A percentile compares a stretch with the other conserved stretches of the same genome.
These are phyloP conservation scores for Carapus acus DNA, from an alignment of 2,797 vertebrate species.

Conservation along the genomic window DNA sequence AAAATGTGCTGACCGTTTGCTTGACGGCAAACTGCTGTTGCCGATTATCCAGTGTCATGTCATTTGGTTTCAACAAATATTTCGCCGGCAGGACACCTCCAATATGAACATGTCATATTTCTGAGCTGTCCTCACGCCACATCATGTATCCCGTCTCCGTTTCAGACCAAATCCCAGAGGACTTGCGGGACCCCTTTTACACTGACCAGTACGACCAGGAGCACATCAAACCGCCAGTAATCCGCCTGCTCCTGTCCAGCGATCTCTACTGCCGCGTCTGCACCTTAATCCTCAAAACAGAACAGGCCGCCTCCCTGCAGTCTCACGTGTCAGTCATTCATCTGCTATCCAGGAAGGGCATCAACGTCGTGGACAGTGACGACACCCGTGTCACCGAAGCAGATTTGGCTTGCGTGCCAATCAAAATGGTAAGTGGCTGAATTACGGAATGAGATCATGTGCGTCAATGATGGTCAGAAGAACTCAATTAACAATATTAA, in stretches of 20 bases:
- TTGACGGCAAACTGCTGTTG: too few species aligned
- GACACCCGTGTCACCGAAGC: conserved; percentile 85
- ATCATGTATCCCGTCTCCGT: background rate
- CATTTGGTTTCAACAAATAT: too few species aligned
- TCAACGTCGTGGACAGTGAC: conserved; percentile 95
- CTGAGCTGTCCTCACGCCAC: too few species aligned
- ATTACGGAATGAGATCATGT: background rate
- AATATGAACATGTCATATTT: too few species aligned
- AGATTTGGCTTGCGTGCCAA: conserved; percentile 83
- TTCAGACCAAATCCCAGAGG: conserved; percentile 93
- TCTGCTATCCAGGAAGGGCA: conserved; percentile 90
- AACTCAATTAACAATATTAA: too few species aligned
- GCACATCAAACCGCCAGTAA: conserved; percentile 94
- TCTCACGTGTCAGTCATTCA: conserved; percentile 93
- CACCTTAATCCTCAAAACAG: conserved; percentile 90
- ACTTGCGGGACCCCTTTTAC: conserved; percentile 94
- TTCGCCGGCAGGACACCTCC: too few species aligned
- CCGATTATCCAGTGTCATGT: too few species aligned
- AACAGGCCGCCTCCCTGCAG: conserved; percentile 87
- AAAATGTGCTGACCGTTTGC: too few species aligned
- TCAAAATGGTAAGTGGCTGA: conserved; percentile 90
- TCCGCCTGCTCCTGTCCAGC: conserved; percentile 86
- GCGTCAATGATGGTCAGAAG: too few species aligned
- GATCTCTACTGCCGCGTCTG: conserved; percentile 98
- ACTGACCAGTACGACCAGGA: conserved; percentile 97